Percentiles rank a stretch among this genome's conserved stretches.
Conservation (phyloP, 2,888 invertebrate species). For the Trachelus troglodyta region DNA sequence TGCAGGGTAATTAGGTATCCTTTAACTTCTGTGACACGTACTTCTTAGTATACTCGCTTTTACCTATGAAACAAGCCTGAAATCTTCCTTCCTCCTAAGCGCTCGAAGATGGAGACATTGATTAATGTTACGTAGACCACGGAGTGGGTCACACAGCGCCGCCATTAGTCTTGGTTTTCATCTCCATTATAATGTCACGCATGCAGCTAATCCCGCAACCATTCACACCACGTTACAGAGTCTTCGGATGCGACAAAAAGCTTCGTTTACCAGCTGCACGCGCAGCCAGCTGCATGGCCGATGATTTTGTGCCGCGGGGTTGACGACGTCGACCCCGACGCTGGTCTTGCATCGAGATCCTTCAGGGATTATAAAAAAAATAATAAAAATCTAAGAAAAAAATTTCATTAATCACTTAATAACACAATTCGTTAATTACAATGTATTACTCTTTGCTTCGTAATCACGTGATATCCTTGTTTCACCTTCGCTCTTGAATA, state of each 20-base stretch:
- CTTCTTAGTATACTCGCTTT: neutral
- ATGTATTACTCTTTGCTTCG: neutral
- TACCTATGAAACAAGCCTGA: neutral
- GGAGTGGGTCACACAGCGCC: slow-evolving; percentile 34
- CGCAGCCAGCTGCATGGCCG: neutral
- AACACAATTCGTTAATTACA: neutral
- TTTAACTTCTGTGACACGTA: neutral
- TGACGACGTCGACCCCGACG: neutral
- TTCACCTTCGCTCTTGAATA: neutral
- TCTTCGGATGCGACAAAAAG: slow-evolving; percentile 12
- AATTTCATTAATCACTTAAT: neutral
- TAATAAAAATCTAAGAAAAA: neutral
- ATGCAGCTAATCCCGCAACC: slow-evolving; percentile 27
- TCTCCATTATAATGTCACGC: slow-evolving; percentile 37
- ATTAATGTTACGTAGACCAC: slow-evolving; percentile 24
- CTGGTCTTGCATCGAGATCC: neutral
- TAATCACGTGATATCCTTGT: neutral
- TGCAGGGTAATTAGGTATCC: no score
- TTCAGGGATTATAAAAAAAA: neutral
- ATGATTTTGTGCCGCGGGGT: neutral
- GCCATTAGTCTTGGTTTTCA: slow-evolving; percentile 48
- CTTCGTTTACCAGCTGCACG: slow-evolving; percentile 11
- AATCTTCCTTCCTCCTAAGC: neutral
- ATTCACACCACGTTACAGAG: slow-evolving; percentile 16
- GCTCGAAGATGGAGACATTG: slow-evolving; percentile 16